These are phyloP conservation scores for Ia io DNA, from an alignment of 2,113 vertebrate species.

Conservation along the genomic window DNA sequence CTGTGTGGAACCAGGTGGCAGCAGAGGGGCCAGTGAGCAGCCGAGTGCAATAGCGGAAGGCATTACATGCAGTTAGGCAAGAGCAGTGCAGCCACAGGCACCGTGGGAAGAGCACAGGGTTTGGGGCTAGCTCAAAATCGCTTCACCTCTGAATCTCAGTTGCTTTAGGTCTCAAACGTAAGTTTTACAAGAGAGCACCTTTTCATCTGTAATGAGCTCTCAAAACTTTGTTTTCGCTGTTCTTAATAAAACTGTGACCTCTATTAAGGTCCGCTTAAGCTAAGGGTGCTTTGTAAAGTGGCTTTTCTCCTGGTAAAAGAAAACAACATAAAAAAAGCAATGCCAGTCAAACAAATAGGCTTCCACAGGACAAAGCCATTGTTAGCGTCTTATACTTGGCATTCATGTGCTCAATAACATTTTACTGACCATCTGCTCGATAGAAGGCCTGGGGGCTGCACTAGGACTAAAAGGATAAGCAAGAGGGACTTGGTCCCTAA, in stretches of 20 bases:
- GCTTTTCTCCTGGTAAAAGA: background rate
- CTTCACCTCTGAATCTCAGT: background rate
- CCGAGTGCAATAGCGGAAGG: fast-evolving
- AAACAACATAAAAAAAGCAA: background rate
- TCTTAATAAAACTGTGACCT: background rate
- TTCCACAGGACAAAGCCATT: background rate
- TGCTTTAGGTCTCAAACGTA: background rate
- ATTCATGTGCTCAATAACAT: background rate
- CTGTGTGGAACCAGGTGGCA: background rate
- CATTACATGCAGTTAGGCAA: background rate
- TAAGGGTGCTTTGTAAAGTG: background rate
- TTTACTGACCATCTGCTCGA: background rate
- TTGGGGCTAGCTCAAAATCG: background rate
- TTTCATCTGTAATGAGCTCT: background rate
- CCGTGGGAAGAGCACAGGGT: fast-evolving
- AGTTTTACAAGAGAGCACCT: background rate
- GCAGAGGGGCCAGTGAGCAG: background rate
- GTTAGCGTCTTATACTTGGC: background rate
- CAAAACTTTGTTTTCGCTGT: background rate
- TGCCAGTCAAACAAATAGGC: background rate
- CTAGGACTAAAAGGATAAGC: background rate
- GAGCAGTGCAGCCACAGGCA: background rate
- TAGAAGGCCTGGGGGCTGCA: background rate
- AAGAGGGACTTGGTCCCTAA: background rate
- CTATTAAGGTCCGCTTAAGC: background rate